Evolutionary conservation across 2,113 vertebrate species (phyloP).

Genomic region (Irena cyanogastra): DNA sequence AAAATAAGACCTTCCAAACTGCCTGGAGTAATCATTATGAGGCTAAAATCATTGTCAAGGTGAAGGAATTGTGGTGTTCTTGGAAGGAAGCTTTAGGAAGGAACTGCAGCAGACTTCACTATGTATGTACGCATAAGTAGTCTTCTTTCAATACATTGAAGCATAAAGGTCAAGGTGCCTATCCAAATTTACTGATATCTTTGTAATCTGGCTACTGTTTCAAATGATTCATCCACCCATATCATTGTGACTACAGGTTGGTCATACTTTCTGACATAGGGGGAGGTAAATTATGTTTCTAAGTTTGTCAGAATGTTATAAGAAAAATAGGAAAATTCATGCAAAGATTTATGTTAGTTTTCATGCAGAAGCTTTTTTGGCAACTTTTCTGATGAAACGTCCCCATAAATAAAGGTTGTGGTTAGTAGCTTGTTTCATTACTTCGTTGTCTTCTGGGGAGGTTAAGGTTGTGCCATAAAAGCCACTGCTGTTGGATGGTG

Average conservation of each 20-base stretch:
- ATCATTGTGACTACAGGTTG: rapidly evolving
- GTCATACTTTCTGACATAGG: not conserved
- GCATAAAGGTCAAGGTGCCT: not conserved
- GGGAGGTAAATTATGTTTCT: not conserved
- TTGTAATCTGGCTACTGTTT: not conserved
- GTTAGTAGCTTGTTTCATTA: not conserved
- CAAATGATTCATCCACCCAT: not conserved
- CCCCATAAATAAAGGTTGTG: not conserved
- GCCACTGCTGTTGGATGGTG: not conserved
- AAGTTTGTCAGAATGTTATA: not conserved
- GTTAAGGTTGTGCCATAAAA: not conserved
- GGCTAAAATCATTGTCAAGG: not conserved
- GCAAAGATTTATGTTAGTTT: not conserved
- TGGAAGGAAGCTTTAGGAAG: not conserved
- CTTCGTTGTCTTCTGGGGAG: not conserved
- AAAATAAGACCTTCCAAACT: not conserved
- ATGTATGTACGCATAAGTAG: rapidly evolving
- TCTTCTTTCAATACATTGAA: not conserved
- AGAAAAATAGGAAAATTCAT: not conserved
- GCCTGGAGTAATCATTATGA: not conserved
- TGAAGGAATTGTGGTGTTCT: not conserved
- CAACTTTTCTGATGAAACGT: not conserved
- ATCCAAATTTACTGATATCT: not conserved
- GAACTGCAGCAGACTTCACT: not conserved
- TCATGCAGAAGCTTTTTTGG: not conserved